Base-by-base conservation (phyloP, 1,140 invertebrate species). In the Ephestia elutella region DNA sequence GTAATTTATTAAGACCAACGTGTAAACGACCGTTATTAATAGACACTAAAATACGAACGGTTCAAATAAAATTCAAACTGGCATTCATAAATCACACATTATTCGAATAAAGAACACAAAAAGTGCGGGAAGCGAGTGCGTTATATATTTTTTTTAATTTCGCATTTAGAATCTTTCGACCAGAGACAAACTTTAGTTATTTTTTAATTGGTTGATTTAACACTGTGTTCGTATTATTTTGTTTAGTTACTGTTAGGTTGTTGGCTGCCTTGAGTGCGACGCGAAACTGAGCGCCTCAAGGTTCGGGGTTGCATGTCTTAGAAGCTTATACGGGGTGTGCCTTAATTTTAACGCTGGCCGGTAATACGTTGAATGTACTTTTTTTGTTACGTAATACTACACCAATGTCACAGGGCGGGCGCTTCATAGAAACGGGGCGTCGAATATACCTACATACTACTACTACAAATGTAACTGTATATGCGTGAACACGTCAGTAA, bases 211-310 rank as follows among this genome's bases (percentile, higher is more conserved):
- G 51, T 53, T 53, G 21, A 53, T 63, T 53, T 53, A 53, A 5
- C 50, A 53, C 50, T 53, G 50, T 53, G 63, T 57, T 21, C 18
- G 49, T 55, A 54, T 50, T 49, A 66, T 59, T 72, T 58, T 17
- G 51, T 56, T 57, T 74, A 76, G 62, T 79, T 76, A 79, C 76
- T 64, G 66, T 78, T 65, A 38, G 8, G 49, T 15, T 55, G 59
- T 68, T 66, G 68, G 57, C 53, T 62, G 59, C 65, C 70, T 73
- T 53, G 18, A 48, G 68, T 60, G 53, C 69, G 71, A 58, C 78
- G 76, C 74, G 78, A 70, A 62, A 81, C 78, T 81, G 44, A 54
- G 18, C 17, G 38, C 5, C 38, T 15, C 59, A 65, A 65, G 64
- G 64, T 70, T 68, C 56, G 30, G 44, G 21, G 60, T 60, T 71